Evolutionary conservation across 2,888 invertebrate genomes (phyloP).

Genomic region (Xylota sylvarum): DNA sequence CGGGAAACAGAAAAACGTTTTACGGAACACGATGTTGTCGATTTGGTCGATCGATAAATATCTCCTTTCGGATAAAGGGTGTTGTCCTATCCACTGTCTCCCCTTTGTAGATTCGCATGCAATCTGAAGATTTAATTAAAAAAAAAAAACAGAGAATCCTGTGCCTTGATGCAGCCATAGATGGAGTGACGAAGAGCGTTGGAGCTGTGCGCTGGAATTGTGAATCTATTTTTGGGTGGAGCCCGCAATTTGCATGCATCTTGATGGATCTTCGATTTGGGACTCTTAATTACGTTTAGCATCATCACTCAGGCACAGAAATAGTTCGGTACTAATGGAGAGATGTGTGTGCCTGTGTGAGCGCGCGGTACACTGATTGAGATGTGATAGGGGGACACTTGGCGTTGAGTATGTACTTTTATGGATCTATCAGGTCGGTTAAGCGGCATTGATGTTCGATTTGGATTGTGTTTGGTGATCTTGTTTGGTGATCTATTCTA

Average conservation of each 20-base stretch:
- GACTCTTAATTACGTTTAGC: conserved; percentile 66
- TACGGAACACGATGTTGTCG: conserved; percentile 72
- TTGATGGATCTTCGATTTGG: conserved; percentile 72
- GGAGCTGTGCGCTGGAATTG: conserved; percentile 63
- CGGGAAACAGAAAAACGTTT: conserved; percentile 48
- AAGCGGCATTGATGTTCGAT: conserved; percentile 43
- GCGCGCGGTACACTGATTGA: conserved; percentile 54
- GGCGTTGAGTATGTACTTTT: conserved; percentile 56
- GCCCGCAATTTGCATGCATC: conserved; percentile 46
- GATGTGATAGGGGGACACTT: conserved; percentile 62
- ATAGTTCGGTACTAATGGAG: conserved; percentile 50
- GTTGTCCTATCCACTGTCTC: conserved; percentile 55
- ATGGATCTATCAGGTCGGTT: conserved; percentile 67
- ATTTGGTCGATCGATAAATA: conserved; percentile 76
- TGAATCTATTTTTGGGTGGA: conserved; percentile 70
- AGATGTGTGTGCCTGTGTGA: not conserved
- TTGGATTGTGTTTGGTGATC: conserved; percentile 37
- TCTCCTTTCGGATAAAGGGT: conserved; percentile 73
- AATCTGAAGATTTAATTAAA: conserved; percentile 57
- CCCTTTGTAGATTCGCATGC: conserved; percentile 44
- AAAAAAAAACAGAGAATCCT: not conserved
- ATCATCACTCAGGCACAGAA: conserved; percentile 56
- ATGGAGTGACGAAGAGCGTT: conserved; percentile 66
- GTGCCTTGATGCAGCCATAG: conserved; percentile 62
- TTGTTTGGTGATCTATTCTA: conserved; percentile 48